These are phyloP conservation scores for Globodera rostochiensis DNA, from an alignment of 1,140 invertebrate species.

Conservation along the genomic window DNA sequence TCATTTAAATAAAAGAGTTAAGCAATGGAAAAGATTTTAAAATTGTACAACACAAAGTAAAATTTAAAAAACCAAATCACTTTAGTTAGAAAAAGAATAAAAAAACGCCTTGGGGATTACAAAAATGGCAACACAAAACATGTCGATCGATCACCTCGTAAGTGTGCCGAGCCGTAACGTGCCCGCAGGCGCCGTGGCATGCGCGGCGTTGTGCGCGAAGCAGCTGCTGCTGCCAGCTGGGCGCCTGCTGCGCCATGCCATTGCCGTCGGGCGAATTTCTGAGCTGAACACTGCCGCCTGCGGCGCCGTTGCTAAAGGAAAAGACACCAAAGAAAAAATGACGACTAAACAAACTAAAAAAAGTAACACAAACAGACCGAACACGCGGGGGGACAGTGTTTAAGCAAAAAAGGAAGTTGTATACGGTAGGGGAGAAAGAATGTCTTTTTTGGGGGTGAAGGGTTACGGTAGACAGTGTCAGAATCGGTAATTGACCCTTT, in stretches of 20 bases:
- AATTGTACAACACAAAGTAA: too few relatives aligned
- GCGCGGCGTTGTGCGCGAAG: conserved; percentile 21
- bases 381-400: not conserved
- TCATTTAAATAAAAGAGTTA: not conserved
- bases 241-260: conserved; percentile 3
- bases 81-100: not conserved
- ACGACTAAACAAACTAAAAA: not conserved
- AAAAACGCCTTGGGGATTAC: conserved; percentile 2
- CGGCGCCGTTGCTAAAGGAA: conserved; percentile 12
- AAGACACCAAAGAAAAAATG: conserved; percentile 2
- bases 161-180: conserved; percentile 23
- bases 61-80: too few relatives aligned
- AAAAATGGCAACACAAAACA: conserved; percentile 6
- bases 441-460: too few relatives aligned
- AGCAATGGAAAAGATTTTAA: not conserved
- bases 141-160: conserved; percentile 10
- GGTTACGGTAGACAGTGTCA: too few relatives aligned
- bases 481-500: not conserved
- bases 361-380: not conserved
- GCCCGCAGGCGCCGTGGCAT: conserved; percentile 16
- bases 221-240: conserved; percentile 29
- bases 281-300: not conserved
- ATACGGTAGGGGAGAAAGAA: too few relatives aligned
- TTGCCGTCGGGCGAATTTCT: not conserved
- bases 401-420: not conserved